Evolutionary conservation across 2,113 vertebrate species (phyloP), one percentile per base, ranked within the genome.

Genomic region (Polyodon spathula): DNA sequence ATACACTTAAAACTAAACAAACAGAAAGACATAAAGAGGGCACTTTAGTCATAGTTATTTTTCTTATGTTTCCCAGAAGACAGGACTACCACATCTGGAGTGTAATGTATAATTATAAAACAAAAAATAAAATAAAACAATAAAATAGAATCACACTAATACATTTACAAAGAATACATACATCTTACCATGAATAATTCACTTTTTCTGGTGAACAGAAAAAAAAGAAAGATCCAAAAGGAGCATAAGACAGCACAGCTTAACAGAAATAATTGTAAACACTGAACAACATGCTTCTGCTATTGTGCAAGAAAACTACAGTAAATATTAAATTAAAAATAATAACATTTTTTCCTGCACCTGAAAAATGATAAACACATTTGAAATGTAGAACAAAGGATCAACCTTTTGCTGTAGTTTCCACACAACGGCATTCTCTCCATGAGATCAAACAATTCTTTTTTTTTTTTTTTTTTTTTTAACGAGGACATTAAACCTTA

Each of bases 281-380:
- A 84, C 80, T 76, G 71, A 78, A 78, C 76, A 83, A 81, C 75
- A 85, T 86, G 81, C 80, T 84, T 83, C 72, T 88, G 79, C 76
- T 86, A 73, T 40, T 86, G 84, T 80, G 81, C 79, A 81, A 77
- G 71, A 82, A 72, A 76, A 78, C 72, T 27, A 27, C 27, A 27
- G 27, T 2, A 27, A 27, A 27, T 27, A 72, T 69, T 69, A 73
- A 76, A 54, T 64, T 76, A 78, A 40, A 69, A 73, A 58, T 74
- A 6, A 65, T 27, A 37, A 39, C 39, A 77, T 72, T 65, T 65
- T 40, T 15, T 27, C 40, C 41, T 27, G 50, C 27, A 46, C 38
- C 37, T 27, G 37, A 40, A 65, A 60, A 12, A 60, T 57, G 38
- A 12, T 10, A 11, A 37, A 15, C 10, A 37, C 37, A 40, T 56